A percentile compares a stretch with the other conserved stretches of the same genome.
phyloP scores from a whole-genome alignment of 30 jellyfish, hydroid and myxozoan genomes.

The Aurelia sp. region DNA sequence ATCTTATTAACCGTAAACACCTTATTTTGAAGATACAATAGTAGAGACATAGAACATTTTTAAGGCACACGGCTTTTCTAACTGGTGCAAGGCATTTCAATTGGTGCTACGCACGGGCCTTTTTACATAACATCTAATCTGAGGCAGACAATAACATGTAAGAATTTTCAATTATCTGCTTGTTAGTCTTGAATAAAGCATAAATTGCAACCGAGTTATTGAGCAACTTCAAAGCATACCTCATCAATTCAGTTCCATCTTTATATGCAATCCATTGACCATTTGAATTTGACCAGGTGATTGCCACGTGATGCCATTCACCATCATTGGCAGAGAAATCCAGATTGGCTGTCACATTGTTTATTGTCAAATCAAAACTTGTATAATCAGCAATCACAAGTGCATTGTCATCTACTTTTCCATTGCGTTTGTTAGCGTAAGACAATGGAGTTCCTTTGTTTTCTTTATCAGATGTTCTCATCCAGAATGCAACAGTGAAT shows the following conservation, averaged over 20 bases:
- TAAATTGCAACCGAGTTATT: too few species aligned
- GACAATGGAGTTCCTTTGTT: conserved; percentile 96
- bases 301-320: conserved; percentile 97
- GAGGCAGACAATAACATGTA: too few species aligned
- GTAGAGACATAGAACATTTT: too few species aligned
- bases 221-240: conserved; percentile 9
- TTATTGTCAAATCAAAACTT: conserved; percentile 75
- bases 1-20: too few species aligned
- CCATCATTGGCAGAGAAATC: conserved; percentile 92
- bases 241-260: conserved; percentile 73
- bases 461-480: conserved; percentile 86
- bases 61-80: too few species aligned
- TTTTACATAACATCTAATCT: too few species aligned
- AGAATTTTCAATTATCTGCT: too few species aligned
- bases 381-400: conserved; percentile 86
- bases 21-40: too few species aligned
- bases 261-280: conserved; percentile 82
- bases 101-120: too few species aligned
- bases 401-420: conserved; percentile 93
- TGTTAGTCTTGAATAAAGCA: too few species aligned
- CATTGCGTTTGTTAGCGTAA: conserved; percentile 80
- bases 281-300: conserved; percentile 80
- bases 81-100: too few species aligned
- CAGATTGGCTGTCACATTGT: conserved; percentile 74
- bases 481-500: conserved; percentile 93